These are phyloP conservation scores for Stenotaenia linearis DNA, from an alignment of 2,888 invertebrate species.

Conservation along the genomic window DNA sequence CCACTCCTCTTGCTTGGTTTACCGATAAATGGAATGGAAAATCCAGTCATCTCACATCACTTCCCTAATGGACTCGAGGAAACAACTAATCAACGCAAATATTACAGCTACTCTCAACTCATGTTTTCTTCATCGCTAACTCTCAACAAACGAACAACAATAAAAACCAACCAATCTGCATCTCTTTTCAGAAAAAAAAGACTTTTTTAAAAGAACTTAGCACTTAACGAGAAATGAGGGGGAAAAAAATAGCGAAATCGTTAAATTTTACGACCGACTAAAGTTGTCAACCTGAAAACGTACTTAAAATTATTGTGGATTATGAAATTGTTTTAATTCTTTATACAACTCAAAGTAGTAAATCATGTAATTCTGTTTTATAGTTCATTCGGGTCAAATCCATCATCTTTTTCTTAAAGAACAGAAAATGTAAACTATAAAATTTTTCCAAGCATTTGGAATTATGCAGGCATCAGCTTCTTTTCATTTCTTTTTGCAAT, in stretches of 20 bases:
- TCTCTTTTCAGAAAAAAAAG: background rate
- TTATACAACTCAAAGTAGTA: no score
- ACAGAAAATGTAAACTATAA: background rate
- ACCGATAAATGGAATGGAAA: slow-evolving; percentile 19
- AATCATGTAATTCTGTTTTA: no score
- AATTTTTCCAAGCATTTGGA: background rate
- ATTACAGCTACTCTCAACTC: background rate
- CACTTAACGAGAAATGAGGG: background rate
- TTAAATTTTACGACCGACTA: background rate
- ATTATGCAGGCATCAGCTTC: background rate
- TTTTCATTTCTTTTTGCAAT: background rate
- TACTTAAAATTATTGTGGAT: background rate
- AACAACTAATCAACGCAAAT: slow-evolving; percentile 13
- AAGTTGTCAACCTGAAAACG: background rate
- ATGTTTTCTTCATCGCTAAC: slow-evolving; percentile 21
- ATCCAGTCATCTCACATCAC: slow-evolving; percentile 21
- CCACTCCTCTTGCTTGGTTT: slow-evolving; percentile 26
- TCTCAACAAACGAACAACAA: background rate
- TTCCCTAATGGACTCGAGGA: slow-evolving; percentile 21
- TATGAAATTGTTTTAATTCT: no score
- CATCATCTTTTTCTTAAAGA: background rate
- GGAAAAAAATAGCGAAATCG: background rate
- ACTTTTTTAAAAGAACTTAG: background rate
- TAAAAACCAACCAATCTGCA: background rate
- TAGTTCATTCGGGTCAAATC: background rate